Evolutionary conservation across 1,140 invertebrate species (phyloP).

Genomic region (Ips typographus): DNA sequence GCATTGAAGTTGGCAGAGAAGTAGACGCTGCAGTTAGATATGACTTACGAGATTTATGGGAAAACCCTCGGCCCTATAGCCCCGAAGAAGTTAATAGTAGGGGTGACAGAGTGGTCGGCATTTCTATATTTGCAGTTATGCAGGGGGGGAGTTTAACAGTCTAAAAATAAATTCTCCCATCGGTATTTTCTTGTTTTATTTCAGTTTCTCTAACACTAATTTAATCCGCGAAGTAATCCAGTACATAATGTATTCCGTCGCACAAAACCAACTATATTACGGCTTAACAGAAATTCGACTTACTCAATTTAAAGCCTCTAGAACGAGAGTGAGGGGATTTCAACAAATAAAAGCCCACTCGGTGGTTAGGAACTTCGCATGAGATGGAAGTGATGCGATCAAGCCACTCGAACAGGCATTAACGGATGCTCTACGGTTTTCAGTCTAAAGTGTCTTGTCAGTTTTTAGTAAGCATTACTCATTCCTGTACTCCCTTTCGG

Average conservation of each 20-base stretch:
- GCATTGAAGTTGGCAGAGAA: constrained; percentile 23
- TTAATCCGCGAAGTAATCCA: too few relatives aligned
- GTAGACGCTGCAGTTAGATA: constrained; percentile 15
- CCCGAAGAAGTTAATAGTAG: constrained; percentile 25
- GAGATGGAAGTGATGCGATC: constrained; percentile 36
- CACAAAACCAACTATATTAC: too few relatives aligned
- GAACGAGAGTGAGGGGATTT: constrained; percentile 19
- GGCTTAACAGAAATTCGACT: constrained; percentile 3
- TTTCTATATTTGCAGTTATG: constrained; percentile 19
- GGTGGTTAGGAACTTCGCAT: constrained; percentile 28
- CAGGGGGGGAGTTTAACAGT: constrained; percentile 10
- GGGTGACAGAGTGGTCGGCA: constrained; percentile 26
- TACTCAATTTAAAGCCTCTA: constrained; percentile 32
- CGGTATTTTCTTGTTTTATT: too few relatives aligned
- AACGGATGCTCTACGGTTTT: constrained; percentile 33
- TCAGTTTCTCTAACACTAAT: too few relatives aligned
- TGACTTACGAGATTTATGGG: constrained; percentile 28
- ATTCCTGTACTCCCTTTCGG: constrained; percentile 13
- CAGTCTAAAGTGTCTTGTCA: constrained; percentile 31
- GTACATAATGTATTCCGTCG: too few relatives aligned
- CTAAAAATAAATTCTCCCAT: too few relatives aligned
- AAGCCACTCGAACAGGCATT: constrained; percentile 35
- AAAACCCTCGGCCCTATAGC: constrained; percentile 18
- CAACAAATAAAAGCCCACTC: constrained; percentile 29
- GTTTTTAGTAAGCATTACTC: constrained; percentile 28